These are phyloP conservation scores for Drosophila aff. DNA, from an alignment of 1,140 invertebrate species.

Conservation along the genomic window DNA sequence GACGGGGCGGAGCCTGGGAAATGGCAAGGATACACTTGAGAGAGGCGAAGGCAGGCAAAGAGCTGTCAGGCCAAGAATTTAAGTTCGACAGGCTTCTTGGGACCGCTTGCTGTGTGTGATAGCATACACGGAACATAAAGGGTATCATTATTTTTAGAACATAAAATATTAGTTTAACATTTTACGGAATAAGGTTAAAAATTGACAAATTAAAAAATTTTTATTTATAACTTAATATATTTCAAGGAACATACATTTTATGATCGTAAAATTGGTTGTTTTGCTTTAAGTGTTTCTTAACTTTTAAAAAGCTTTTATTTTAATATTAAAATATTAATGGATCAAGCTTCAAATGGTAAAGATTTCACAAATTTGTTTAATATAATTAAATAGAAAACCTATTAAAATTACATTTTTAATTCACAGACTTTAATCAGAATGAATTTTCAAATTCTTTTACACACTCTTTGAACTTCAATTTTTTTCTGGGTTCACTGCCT, in stretches of 20 bases:
- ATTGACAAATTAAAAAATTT: background rate
- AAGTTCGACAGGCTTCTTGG: constrained; percentile 43
- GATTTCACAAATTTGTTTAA: no score
- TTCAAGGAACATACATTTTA: no score
- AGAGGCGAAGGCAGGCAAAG: constrained; percentile 4
- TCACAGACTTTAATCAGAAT: no score
- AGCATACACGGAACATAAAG: background rate
- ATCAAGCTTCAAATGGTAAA: no score
- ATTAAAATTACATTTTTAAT: background rate
- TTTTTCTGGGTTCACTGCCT: background rate
- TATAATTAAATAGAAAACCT: no score
- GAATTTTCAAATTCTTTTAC: background rate
- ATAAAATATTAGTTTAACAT: background rate
- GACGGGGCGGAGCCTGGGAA: constrained; percentile 4
- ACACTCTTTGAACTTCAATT: background rate
- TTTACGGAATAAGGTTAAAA: background rate
- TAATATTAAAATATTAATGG: background rate
- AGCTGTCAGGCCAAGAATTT: constrained; percentile 49
- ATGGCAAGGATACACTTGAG: constrained; percentile 7
- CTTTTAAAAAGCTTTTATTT: background rate
- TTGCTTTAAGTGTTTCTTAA: background rate
- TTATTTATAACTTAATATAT: no score
- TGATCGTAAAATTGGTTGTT: background rate
- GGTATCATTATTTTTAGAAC: background rate
- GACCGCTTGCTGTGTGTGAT: constrained; percentile 23